Percentiles rank a stretch among this genome's conserved stretches.
Evolutionary conservation across 2,113 vertebrate species (phyloP).

Genomic region (Corynorhinus townsendii): DNA sequence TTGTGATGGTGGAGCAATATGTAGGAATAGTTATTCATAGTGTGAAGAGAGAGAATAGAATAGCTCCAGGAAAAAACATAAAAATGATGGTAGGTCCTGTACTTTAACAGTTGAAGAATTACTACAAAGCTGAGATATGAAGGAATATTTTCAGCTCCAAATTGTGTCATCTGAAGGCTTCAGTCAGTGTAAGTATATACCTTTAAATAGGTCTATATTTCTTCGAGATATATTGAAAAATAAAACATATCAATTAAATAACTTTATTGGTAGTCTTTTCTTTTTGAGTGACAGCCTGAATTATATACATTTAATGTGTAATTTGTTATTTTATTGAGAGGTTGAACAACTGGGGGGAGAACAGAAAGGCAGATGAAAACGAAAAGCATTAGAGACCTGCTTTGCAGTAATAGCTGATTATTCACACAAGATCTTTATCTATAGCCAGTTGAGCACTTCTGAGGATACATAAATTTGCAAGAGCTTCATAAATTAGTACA

Average conservation of each 20-base stretch:
- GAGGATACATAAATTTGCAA: not conserved
- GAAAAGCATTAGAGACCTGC: not conserved
- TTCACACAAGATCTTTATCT: not conserved
- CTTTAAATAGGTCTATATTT: not conserved
- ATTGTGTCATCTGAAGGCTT: not conserved
- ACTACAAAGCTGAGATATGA: not conserved
- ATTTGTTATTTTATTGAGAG: not conserved
- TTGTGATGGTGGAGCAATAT: not conserved
- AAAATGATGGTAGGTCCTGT: not conserved
- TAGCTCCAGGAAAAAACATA: not conserved
- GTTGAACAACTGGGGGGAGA: not conserved
- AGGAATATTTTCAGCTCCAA: not conserved
- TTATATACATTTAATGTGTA: not conserved
- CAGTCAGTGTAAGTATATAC: not conserved
- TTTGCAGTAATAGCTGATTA: constrained; percentile 3
- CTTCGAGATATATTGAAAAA: not conserved
- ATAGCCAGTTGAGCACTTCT: not conserved
- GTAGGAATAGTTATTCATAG: not conserved
- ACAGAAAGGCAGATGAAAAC: not conserved
- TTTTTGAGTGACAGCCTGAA: not conserved
- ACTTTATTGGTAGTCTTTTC: not conserved
- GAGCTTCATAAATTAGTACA: constrained; percentile 16
- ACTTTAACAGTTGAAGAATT: not conserved
- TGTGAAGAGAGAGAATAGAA: not conserved
- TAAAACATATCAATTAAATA: constrained; percentile 15